Base-by-base conservation (phyloP, 2,113 vertebrate genomes). In the Microcebus murinus region DNA sequence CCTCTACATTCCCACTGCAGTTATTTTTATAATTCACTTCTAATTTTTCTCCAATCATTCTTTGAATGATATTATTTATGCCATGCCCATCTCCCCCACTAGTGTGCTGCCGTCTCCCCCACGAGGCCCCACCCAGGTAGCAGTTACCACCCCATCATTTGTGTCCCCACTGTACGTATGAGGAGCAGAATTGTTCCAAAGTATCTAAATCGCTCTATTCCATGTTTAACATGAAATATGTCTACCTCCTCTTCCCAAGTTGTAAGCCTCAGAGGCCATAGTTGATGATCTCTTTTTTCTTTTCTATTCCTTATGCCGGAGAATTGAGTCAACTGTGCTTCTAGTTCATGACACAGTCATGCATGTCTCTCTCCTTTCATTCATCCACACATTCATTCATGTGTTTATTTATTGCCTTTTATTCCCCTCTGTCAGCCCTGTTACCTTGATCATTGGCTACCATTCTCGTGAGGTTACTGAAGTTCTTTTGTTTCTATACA, bases 11-110 rank as follows among this genome's bases (percentile, higher is more conserved):
- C 21, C 21, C n/a, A 57, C 4, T 67, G 52, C 1, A 50, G 63
- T 87, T 63, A 87, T n/a, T 80, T 87, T 86, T 68, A 77, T 90
- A 18, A 76, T 39, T 85, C 85, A 77, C 27, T 57, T 83, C 70
- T 25, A 61, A 34, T 50, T 65, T 76, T 76, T 74, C n/a, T 27
- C 42, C 67, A 50, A 59, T 76, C 36, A 12, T n/a, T 59, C 14
- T 52, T 50, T 79, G 61, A 83, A 61, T 82, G 67, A 6, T 10
- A 59, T 31, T 61, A 67, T 77, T 87, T 63, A 29, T 87, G 25
- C 8, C 59, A 34, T 50, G 36, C 10, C 34, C 57, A 5, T 27
- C 50, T 92, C 39, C 17, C 20, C 52, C 23, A 39, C 17, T 57
- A 27, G 23, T 45, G 13, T 23, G 3, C 10, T 36, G 17, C 18